Evolutionary conservation across 1,140 invertebrate species (phyloP).

Genomic region (Physella acuta): DNA sequence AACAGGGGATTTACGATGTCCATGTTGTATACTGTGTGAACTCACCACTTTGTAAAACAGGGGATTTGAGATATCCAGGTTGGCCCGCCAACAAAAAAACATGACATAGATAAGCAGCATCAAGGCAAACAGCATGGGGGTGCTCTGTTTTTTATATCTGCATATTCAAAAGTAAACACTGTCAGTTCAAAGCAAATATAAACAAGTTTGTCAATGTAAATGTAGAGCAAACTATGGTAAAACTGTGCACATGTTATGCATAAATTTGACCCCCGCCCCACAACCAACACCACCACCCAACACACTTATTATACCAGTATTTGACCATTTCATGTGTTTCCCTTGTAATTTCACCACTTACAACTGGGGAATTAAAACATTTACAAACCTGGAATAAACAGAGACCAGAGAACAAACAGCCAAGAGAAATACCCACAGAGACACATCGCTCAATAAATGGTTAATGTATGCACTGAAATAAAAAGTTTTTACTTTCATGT

Average conservation of each 20-base stretch:
- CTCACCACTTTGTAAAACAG: constrained; percentile 53
- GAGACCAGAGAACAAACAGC: constrained; percentile 24
- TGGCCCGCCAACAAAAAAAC: constrained; percentile 56
- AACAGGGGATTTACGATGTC: constrained; percentile 48
- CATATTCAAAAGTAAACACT: constrained; percentile 14
- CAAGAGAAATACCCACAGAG: constrained; percentile 28
- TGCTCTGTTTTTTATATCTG: not conserved
- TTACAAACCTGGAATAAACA: constrained; percentile 33
- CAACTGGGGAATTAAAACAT: constrained; percentile 3
- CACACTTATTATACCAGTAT: too few species aligned
- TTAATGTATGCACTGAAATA: constrained; percentile 36
- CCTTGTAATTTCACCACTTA: not conserved
- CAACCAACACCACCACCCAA: too few species aligned
- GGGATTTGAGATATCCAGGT: constrained; percentile 49
- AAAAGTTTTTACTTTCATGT: too few species aligned
- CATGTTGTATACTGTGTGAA: too few species aligned
- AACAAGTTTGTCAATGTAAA: too few species aligned
- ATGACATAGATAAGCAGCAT: constrained; percentile 39
- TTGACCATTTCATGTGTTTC: too few species aligned
- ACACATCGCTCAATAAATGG: constrained; percentile 36
- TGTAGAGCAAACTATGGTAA: too few species aligned
- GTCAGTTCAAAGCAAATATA: too few species aligned
- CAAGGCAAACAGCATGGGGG: constrained; percentile 27
- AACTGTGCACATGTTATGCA: too few species aligned
- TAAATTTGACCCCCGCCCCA: too few species aligned